Base-by-base conservation (phyloP, 1,140 invertebrate genomes). In the Drosophila eugracilis region DNA sequence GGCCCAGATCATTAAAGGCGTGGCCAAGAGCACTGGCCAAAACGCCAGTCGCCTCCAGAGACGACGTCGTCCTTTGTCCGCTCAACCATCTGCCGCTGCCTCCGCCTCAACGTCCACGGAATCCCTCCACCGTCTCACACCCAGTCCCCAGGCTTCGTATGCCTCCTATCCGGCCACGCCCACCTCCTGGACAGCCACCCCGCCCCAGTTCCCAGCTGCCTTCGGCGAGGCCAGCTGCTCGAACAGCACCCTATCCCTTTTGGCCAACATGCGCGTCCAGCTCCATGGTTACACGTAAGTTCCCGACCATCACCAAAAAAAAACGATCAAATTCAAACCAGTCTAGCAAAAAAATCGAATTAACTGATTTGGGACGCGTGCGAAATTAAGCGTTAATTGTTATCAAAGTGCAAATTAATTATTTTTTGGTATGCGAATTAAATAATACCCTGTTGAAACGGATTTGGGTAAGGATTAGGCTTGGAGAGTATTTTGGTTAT, bases 271-370 rank as follows among this genome's bases (percentile, higher is more conserved):
- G 74, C 77, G 74, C 2, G 53, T 78, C n/a, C 53, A 75, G 41
- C 75, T 90, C 4, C 50, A 69, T 32, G 69, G 75, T 24, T 81
- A 69, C 54, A 88, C 71, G 89, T 90, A 84, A 80, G 89, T 90
- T 17, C 5, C 6, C 28, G 45, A n/a, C n/a, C n/a, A n/a, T 6
- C 55, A 2, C 19, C 28, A 21, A 34, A 10, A 26, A 34, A 37
- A 5, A 6, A 45, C 19, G n/a, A 45, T 26, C 5, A 22, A 49
- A 30, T 24, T 12, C 28, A 30, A 6, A 7, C 9, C 9, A 3
- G 28, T 12, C 19, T 24, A 17, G 26, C 14, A 3, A 48, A 12
- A 32, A 39, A 26, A 30, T 15, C 28, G 4, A 37, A 44, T 36
- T 45, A 55, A 45, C 42, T 49, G 53, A 42, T 44, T 34, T 50